phyloP scores from a whole-genome alignment of 2,113 vertebrate species.

The Plectropomus leopardus region DNA sequence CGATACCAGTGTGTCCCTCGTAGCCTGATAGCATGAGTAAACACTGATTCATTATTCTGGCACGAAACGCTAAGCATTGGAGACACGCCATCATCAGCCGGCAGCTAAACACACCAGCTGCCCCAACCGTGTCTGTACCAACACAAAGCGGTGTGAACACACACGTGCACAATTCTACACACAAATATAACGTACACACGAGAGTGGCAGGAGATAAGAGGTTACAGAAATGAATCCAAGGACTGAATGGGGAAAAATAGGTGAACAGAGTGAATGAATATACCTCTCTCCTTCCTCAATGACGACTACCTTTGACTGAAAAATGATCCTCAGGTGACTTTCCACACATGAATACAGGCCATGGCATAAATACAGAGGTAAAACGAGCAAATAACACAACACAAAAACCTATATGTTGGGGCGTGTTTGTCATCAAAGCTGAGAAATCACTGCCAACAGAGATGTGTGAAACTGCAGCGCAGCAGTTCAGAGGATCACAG shows the following conservation, averaged over 20 bases:
- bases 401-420: background rate
- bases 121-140: background rate
- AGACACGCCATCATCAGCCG: conserved; percentile 62
- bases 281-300: background rate
- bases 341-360: conserved; percentile 15
- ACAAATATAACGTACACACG: conserved; percentile 22
- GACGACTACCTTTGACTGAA: background rate
- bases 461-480: conserved; percentile 41
- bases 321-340: conserved; percentile 19
- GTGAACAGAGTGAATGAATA: conserved; percentile 8
- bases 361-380: background rate
- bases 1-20: conserved; percentile 25
- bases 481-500: conserved; percentile 41
- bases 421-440: conserved; percentile 44
- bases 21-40: conserved; percentile 47
- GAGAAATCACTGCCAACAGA: background rate
- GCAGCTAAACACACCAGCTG: conserved; percentile 68
- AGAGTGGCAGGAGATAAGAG: background rate
- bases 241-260: background rate
- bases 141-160: conserved; percentile 1
- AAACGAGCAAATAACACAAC: background rate
- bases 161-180: background rate
- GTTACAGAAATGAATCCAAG: background rate
- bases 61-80: conserved; percentile 38
- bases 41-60: conserved; percentile 64